phyloP scores from a whole-genome alignment of 2,888 invertebrate species.

The Meliscaeva auricollis region DNA sequence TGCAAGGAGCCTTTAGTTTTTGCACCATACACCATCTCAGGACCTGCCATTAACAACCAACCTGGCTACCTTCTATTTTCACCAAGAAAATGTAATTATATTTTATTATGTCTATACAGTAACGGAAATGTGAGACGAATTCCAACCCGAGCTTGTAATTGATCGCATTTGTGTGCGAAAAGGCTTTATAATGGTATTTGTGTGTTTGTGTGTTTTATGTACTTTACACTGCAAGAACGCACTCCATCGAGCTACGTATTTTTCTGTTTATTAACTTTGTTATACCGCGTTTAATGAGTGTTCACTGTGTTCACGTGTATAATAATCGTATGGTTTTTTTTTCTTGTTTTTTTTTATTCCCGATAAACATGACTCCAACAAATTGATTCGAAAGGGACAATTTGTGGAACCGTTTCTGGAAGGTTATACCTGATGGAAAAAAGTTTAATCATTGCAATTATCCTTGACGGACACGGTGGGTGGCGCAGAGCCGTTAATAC shows the following conservation, averaged over 20 bases:
- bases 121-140: constrained; percentile 72
- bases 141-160: constrained; percentile 61
- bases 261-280: constrained; percentile 66
- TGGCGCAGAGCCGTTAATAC: too few relatives aligned
- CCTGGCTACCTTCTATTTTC: not conserved
- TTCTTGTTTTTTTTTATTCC: not conserved
- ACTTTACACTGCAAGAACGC: constrained; percentile 13
- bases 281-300: constrained; percentile 53
- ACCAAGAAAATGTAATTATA: constrained; percentile 58
- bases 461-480: too few relatives aligned
- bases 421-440: constrained; percentile 13
- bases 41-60: too few relatives aligned
- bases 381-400: constrained; percentile 52
- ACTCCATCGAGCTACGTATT: constrained; percentile 55
- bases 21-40: not conserved
- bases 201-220: not conserved
- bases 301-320: constrained; percentile 37
- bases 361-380: constrained; percentile 25
- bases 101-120: constrained; percentile 69
- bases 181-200: not conserved
- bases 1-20: constrained; percentile 2
- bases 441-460: constrained; percentile 58
- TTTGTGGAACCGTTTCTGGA: constrained; percentile 1
- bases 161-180: constrained; percentile 40
- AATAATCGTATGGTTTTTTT: constrained; percentile 13